These are phyloP conservation scores for Muraenolepis orangiensis DNA, from an alignment of 2,797 vertebrate genomes.

Conservation along the genomic window DNA sequence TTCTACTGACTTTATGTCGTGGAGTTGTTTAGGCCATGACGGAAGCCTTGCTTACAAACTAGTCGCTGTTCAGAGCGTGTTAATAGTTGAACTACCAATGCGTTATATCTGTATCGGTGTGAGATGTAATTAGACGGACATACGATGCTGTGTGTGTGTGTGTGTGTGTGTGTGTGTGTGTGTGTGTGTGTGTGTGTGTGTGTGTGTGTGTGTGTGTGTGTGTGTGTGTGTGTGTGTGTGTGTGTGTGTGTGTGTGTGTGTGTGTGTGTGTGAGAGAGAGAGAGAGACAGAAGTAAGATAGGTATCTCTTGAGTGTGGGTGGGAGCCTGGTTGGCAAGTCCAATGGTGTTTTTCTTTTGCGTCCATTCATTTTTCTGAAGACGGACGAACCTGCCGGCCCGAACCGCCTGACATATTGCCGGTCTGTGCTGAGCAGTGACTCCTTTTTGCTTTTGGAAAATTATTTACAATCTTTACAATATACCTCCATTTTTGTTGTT, in stretches of 20 bases:
- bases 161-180: constrained; percentile 15
- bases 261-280: constrained; percentile 18
- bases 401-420: constrained; percentile 25
- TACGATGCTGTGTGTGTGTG: constrained; percentile 18
- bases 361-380: background rate
- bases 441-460: constrained; percentile 32
- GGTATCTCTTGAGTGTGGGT: constrained; percentile 29
- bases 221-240: constrained; percentile 17
- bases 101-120: constrained; percentile 29
- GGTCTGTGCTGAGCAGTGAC: constrained; percentile 31
- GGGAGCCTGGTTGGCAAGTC: constrained; percentile 44
- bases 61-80: constrained; percentile 22
- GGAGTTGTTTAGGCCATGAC: constrained; percentile 6
- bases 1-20: constrained; percentile 7
- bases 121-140: constrained; percentile 32
- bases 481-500: constrained; percentile 44
- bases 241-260: constrained; percentile 15
- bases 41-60: constrained; percentile 22
- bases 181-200: constrained; percentile 18
- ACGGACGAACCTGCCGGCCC: constrained; percentile 51
- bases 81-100: constrained; percentile 20
- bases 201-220: constrained; percentile 15
- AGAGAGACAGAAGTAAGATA: constrained; percentile 31
- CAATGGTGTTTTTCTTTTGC: constrained; percentile 39
- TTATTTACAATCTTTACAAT: constrained; percentile 39